Conservation (phyloP, 1,140 invertebrate species). For the Drosophila cardini region DNA sequence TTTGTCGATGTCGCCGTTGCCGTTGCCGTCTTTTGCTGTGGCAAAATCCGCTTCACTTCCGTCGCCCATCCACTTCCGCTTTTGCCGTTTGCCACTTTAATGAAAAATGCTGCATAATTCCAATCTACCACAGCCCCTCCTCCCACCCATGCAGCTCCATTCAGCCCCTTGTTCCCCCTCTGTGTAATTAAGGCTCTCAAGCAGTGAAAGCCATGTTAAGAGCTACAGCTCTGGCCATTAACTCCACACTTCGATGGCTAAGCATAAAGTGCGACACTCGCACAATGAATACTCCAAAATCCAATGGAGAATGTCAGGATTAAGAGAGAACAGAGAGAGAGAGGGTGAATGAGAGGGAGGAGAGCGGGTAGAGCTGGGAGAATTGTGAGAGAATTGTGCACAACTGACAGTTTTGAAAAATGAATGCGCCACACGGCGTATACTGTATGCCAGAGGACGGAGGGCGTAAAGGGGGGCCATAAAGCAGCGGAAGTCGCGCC, state of each 20-base stretch:
- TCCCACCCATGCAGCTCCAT: not conserved
- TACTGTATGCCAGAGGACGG: not conserved
- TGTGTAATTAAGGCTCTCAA: conserved; percentile 60
- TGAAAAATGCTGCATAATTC: conserved; percentile 79
- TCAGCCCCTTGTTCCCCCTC: conserved; percentile 26
- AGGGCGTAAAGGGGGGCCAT: conserved; percentile 31
- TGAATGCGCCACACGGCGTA: conserved; percentile 13
- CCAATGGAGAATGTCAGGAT: not conserved
- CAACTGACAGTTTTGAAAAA: conserved; percentile 53
- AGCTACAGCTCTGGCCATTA: conserved; percentile 55
- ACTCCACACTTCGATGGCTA: conserved; percentile 77
- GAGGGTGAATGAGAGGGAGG: not conserved
- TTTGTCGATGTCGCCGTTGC: conserved; percentile 38
- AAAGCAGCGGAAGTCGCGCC: conserved; percentile 56
- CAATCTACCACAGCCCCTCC: not conserved
- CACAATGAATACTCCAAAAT: conserved; percentile 19
- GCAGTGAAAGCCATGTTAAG: conserved; percentile 38
- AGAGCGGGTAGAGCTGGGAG: not conserved
- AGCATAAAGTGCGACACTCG: conserved; percentile 60
- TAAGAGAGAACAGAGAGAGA: not conserved
- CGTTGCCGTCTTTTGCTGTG: conserved; percentile 24
- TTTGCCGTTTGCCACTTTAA: conserved; percentile 59
- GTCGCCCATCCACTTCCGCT: conserved; percentile 56
- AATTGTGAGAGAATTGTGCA: conserved; percentile 66
- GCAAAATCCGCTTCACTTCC: conserved; percentile 55